These are phyloP conservation scores for Asteroscopus sphinx DNA, from an alignment of 2,888 invertebrate genomes.

Conservation along the genomic window DNA sequence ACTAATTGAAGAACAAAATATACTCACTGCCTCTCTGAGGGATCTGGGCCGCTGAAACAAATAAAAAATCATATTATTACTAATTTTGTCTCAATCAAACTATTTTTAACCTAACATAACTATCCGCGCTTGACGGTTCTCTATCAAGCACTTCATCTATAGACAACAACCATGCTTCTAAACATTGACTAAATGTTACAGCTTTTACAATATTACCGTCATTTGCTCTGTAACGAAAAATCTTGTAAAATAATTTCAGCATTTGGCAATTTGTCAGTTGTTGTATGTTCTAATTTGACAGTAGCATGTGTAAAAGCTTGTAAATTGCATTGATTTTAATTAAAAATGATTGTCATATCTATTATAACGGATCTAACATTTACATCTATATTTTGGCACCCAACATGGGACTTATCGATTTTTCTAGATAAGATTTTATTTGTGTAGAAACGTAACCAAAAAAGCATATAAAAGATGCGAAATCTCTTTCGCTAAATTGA, in stretches of 20 bases:
- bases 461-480: not conserved
- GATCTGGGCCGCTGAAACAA: conserved; percentile 96
- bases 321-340: conserved; percentile 28
- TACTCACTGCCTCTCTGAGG: conserved; percentile 97
- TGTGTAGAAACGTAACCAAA: conserved; percentile 4
- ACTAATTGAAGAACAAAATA: conserved; percentile 42
- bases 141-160: conserved; percentile 71
- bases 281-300: not conserved
- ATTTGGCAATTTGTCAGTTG: no score
- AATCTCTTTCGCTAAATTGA: not conserved
- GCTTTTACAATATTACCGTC: conserved; percentile 66
- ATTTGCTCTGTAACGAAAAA: conserved; percentile 17
- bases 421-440: conserved; percentile 22
- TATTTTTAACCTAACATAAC: conserved; percentile 13
- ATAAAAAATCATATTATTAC: conserved; percentile 74
- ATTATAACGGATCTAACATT: conserved; percentile 49
- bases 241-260: no score
- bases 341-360: conserved; percentile 36
- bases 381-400: conserved; percentile 51
- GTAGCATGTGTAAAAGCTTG: conserved; percentile 41
- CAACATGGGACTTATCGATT: conserved; percentile 28
- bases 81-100: not conserved
- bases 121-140: conserved; percentile 44
- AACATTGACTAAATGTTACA: conserved; percentile 70
- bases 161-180: conserved; percentile 87